Evolutionary conservation across 2,888 invertebrate genomes (phyloP), one percentile per base, ranked within the genome.

Genomic region (Mesochorus sp.): DNA sequence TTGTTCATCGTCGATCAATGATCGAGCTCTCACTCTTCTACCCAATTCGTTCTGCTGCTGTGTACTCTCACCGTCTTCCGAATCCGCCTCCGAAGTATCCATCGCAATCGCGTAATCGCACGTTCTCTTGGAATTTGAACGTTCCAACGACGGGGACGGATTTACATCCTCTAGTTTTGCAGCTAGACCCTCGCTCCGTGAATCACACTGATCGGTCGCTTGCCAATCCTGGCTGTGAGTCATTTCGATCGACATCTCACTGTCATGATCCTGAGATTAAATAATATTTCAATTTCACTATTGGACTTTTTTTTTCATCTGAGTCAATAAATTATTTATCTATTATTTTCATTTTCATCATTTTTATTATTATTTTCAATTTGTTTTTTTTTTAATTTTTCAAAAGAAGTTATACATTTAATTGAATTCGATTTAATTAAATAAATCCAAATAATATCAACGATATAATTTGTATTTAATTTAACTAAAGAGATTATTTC

Each of bases 1-100:
- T 90, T 99, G 99, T 88, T 98, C 97, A 87, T 99, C 99, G 47
- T 96, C 97, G 80, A 99, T 96, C 80, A 98, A 95, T 4, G 98
- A 98, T 74, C 99, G 94, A 0, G 98, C 98, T 83, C 99, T 94
- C 10, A 97, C 97, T 89, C 97, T 96, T 80, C 96, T 93, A 42
- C 95, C 96, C 0, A 76, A 92, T 85, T 92, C 92, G 53, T 91
- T 90, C 66, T 91, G 92, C 81, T 85, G 81, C 37, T 86, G 88
- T 19, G 93, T 94, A 55, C 87, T 89, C 80, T 93, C 91, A 19
- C 91, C 91, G 82, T 94, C 95, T 79, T 94, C 95, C 12, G 84
- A 83, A n/a, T 90, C 88, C 4, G 76, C 87, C 47, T 88, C 89
- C 1, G 88, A 86, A 1, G 82, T 86, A 12, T 86, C 84, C 1